Base-by-base conservation (phyloP, 2,888 invertebrate genomes). In the Trimorus sp. region DNA sequence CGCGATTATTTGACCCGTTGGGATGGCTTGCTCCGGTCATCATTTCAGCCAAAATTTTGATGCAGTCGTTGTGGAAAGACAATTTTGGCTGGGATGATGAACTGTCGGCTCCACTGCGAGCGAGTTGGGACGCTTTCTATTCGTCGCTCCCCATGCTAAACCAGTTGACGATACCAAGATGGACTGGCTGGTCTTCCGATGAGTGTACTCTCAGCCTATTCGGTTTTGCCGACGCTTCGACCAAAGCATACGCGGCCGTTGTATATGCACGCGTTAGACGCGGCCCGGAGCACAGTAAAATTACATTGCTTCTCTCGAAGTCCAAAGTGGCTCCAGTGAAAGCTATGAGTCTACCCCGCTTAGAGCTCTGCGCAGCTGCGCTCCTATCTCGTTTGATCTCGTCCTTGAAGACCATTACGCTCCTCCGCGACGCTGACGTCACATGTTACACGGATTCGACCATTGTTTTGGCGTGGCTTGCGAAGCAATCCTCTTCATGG, bases 1-100 rank as follows among this genome's bases (percentile, higher is more conserved):
- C 60, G 42, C 42, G 45, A n/a, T 26, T 60, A 11, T 60, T 45
- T n/a, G 60, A 60, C 12, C 60, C 60, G 8, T 12, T 16, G 8
- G 60, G 60, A 7, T 15, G 42, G 42, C 26, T 42, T 1, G 16
- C 45, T 2, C 45, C 60, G 0, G 14, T 60, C 9, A 16, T 45
- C 7, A 45, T 60, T 11, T 11, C 12, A 16, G 42, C 60, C 6
- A 60, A 60, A 16, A 60, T 60, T 11, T 45, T 60, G 14, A 38
- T 59, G 40, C 58, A 59, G 15, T n/a, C 16, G 2, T 45, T 60
- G 0, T 60, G 60, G 42, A 8, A 8, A 16, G 12, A 16, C 2
- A 15, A 16, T 6, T 16, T 53, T 3, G 53, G 8, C 7, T 53
- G 53, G 53, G 53, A 53, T 16, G 16, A 15, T 16, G 16, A 7